Evolutionary conservation across 2,113 vertebrate genomes (phyloP).

Genomic region (Panurus biarmicus): DNA sequence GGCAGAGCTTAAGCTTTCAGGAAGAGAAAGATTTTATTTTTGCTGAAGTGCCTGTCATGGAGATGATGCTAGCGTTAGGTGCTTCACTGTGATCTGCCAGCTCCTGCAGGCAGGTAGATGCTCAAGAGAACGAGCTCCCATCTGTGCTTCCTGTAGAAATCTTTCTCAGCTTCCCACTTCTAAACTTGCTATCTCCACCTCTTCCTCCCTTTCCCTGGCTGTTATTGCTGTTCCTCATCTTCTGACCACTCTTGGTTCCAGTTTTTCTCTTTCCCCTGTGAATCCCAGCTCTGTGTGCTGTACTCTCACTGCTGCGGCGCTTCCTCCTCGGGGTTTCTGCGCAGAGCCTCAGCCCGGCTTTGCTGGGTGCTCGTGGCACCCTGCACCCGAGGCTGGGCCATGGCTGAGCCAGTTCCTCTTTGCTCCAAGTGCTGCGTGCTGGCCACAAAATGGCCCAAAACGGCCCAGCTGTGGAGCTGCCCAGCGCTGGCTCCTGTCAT

Average conservation of each 20-base stretch:
- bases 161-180: background rate
- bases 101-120: background rate
- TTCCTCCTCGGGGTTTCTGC: background rate
- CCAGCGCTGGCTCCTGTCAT: rapidly evolving
- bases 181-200: background rate
- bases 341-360: background rate
- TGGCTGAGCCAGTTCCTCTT: background rate
- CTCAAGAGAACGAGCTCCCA: background rate
- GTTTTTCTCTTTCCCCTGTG: rapidly evolving
- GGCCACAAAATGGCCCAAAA: background rate
- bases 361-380: background rate
- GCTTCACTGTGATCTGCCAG: rapidly evolving
- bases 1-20: background rate
- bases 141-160: background rate
- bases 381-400: rapidly evolving
- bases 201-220: background rate
- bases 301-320: rapidly evolving
- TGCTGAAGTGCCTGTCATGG: background rate
- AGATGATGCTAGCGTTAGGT: background rate
- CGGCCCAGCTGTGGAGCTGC: rapidly evolving
- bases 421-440: background rate
- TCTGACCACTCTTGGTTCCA: rapidly evolving
- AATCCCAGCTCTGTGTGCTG: rapidly evolving
- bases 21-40: background rate
- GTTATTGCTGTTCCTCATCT: background rate